Evolutionary conservation across 1,140 invertebrate species (phyloP), one percentile per base, ranked within the genome.

Genomic region (Drosophila tani): DNA sequence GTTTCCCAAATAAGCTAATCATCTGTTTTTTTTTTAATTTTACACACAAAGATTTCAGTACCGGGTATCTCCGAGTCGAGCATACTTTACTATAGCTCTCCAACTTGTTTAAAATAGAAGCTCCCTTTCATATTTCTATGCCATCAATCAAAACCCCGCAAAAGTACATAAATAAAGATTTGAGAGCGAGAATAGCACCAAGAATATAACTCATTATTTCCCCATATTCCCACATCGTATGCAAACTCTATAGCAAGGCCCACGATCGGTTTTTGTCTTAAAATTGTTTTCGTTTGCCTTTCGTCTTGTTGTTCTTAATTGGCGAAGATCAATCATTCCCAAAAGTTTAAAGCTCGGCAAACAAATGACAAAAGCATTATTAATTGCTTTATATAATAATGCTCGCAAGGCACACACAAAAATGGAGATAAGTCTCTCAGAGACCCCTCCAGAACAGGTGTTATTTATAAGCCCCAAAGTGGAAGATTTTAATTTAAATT

Each of bases 191-290:
- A 9, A 46, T 32, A 46, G 35, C 17, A n/a, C 43, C 29, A 32
- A 49, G 43, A 62, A 62, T 12, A 35, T 35, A 29, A 7, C 46
- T 50, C 47, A 62, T 38, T 62, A 38, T 41, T 47, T 21, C 7
- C 38, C 40, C n/a, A 58, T n/a, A 45, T 32, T 67, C 67, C 62
- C 67, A 69, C 67, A 70, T n/a, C n/a, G n/a, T 67, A 21, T 32
- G 8, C 32, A 8, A 19, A 29, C 2, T 46, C 9, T 11, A 11
- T 8, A 11, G n/a, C 14, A 19, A 46, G 35, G 49, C 63, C 67
- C 67, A 70, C 67, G 40, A 68, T 55, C 27, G 27, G 5, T 19
- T 50, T 17, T 14, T 71, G 47, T 59, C 24, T 65, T 32, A 7
- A 8, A 57, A 29, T 41, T 35, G 15, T 29, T 69, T 67, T 19